Percentiles rank a stretch among this genome's conserved stretches.
Evolutionary conservation across 2,113 vertebrate genomes (phyloP).

Genomic region (Prolemur simus): DNA sequence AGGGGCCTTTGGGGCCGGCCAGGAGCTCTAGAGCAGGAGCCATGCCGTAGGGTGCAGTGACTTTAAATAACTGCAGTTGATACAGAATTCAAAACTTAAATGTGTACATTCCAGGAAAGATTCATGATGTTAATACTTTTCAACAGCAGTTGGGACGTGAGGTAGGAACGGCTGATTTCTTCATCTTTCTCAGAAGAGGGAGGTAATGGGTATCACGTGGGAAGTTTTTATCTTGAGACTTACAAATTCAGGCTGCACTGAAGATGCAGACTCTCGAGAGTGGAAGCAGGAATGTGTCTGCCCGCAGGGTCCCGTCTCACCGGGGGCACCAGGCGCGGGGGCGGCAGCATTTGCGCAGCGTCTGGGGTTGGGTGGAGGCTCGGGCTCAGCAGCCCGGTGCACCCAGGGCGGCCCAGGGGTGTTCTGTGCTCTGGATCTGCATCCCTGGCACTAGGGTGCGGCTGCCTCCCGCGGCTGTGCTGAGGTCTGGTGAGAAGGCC

Average conservation of each 20-base stretch:
- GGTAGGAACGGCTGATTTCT: too few species aligned
- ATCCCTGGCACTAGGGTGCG: fast-evolving
- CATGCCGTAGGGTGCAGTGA: fast-evolving
- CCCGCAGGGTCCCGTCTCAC: not conserved
- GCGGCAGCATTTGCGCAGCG: fast-evolving
- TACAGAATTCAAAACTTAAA: not conserved
- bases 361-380: too few species aligned
- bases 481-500: not conserved
- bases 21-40: not conserved
- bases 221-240: not conserved
- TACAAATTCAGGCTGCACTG: fast-evolving
- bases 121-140: fast-evolving
- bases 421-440: too few species aligned
- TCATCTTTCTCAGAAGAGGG: not conserved
- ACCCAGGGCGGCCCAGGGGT: not conserved
- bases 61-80: too few species aligned
- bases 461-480: not conserved
- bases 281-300: not conserved
- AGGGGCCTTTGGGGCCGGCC: not conserved
- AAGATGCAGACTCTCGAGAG: fast-evolving
- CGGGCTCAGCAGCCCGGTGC: not conserved
- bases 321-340: not conserved
- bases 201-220: not conserved
- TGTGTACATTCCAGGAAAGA: not conserved
- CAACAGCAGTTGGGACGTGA: not conserved